phyloP scores from a whole-genome alignment of 2,113 vertebrate genomes.

The Orcinus orca region DNA sequence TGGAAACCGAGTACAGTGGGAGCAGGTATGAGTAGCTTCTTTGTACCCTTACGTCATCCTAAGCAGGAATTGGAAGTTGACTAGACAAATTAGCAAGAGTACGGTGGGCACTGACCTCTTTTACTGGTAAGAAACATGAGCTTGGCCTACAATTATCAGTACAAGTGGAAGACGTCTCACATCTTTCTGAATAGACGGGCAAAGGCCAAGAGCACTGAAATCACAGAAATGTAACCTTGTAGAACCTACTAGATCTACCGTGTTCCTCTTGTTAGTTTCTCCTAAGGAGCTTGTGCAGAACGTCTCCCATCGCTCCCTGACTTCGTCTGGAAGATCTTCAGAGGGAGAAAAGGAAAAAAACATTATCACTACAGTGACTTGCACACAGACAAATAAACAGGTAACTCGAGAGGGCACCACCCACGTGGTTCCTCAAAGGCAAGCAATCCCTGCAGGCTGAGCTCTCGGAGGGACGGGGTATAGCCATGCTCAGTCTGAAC shows the following conservation, averaged over 20 bases:
- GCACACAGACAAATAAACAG: neutral
- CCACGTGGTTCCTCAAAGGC: neutral
- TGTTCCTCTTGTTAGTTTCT: slow-evolving; percentile 99
- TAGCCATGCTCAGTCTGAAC: too few relatives aligned
- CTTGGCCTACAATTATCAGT: neutral
- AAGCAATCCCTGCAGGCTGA: neutral
- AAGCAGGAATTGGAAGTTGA: neutral
- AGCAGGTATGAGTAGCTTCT: neutral
- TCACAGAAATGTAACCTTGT: neutral
- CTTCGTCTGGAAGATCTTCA: slow-evolving; percentile 92
- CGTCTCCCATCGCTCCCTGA: slow-evolving; percentile 94
- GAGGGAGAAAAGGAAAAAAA: slow-evolving; percentile 40
- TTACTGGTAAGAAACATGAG: neutral
- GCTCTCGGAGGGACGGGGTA: neutral
- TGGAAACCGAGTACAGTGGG: too few relatives aligned
- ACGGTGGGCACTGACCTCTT: neutral
- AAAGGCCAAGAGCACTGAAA: neutral
- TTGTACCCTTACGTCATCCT: neutral
- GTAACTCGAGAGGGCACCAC: neutral
- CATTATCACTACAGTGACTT: neutral
- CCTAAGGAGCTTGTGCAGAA: slow-evolving; percentile 94
- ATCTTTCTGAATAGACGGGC: neutral
- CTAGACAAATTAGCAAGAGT: neutral
- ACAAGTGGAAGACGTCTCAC: neutral
- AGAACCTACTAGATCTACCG: slow-evolving; percentile 95